Conservation (phyloP, 2,797 vertebrate species). For the Anisognathus igniventris region DNA sequence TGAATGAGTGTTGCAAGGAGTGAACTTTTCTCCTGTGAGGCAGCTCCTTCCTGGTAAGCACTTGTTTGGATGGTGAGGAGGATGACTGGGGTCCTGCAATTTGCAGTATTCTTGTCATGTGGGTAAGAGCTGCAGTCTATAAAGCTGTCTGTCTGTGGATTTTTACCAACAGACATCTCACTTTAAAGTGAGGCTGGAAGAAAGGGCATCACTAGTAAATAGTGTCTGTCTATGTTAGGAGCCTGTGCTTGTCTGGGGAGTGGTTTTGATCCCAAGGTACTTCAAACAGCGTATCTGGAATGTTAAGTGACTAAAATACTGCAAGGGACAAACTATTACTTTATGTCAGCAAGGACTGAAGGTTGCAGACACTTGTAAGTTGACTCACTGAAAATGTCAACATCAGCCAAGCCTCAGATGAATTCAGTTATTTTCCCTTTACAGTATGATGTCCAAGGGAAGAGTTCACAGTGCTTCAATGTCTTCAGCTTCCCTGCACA, state of each 20-base stretch:
- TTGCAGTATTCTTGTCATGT: not conserved
- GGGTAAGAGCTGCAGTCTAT: not conserved
- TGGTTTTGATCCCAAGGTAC: not conserved
- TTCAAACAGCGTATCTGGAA: not conserved
- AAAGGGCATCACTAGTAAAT: not conserved
- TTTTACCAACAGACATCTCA: not conserved
- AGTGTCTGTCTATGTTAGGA: not conserved
- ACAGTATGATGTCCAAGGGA: not conserved
- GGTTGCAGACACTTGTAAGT: not conserved
- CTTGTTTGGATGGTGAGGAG: not conserved
- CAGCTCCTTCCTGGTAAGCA: not conserved
- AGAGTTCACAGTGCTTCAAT: not conserved
- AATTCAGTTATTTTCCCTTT: constrained; percentile 17
- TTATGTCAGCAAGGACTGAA: not conserved
- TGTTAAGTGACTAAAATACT: not conserved
- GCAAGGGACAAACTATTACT: not conserved
- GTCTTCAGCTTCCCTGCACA: not conserved
- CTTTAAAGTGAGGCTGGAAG: not conserved
- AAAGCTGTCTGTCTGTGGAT: not conserved
- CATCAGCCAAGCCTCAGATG: not conserved
- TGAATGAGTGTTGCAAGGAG: not conserved
- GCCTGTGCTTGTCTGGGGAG: not conserved
- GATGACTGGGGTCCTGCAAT: not conserved
- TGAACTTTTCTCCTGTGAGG: not conserved
- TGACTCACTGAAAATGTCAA: constrained; percentile 1